Base-by-base conservation (phyloP, 1,140 invertebrate species). In the Heliconius eleuchia region DNA sequence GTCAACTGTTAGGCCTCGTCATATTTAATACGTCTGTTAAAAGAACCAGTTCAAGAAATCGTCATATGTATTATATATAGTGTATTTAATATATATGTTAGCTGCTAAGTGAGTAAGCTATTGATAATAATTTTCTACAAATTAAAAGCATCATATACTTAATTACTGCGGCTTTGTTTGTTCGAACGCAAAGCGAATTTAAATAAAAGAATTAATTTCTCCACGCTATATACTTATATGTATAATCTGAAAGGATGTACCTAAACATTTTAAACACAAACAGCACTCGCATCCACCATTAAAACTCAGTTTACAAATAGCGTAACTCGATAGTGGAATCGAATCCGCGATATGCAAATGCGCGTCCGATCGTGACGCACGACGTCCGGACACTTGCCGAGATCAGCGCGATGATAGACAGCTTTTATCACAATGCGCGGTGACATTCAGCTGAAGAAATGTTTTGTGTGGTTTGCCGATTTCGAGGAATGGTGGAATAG, bases 291-390 rank as follows among this genome's bases (percentile, higher is more conserved):
- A 30, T 66, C 60, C 60, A 71, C 81, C 77, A 77, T 81, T 83
- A 84, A 84, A 84, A 84, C 79, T 79, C 82, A 81, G 77, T 55
- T 80, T 84, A 84, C 82, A 84, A 84, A 84, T 85, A 77, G 82
- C 83, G 85, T 84, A 88, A 86, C 84, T 80, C 83, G 88, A 89
- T 89, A 89, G 86, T 86, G 88, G 89, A 91, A 92, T 91, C 91
- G 88, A 91, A 90, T 80, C 84, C 81, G 86, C 87, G 92, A 94
- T 94, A 94, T 94, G 92, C 90, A 91, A 94, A 94, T 94, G 85
- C 83, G 80, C 86, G 88, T 92, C 89, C 87, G 89, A 92, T 94
- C 92, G 92, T 94, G 92, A 92, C 89, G 88, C 92, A 94, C 92
- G 92, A 92, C 90, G 88, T 86, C 86, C 89, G 86, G 89, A 88